Base-by-base conservation (phyloP, 2,888 invertebrate genomes). In the Homarus gammarus region DNA sequence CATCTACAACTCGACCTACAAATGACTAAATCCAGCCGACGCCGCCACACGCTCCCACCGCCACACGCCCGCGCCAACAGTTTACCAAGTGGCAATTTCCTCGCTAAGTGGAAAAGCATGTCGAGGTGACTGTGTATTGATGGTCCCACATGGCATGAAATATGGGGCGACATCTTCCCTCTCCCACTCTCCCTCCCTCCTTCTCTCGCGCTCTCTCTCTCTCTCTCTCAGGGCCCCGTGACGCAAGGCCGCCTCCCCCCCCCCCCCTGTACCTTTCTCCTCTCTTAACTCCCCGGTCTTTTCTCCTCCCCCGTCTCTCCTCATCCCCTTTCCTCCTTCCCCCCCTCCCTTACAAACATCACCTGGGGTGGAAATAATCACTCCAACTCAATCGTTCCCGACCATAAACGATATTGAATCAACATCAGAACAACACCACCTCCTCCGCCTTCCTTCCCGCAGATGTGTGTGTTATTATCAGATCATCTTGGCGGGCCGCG, bases 21-120 rank as follows among this genome's bases (percentile, higher is more conserved):
- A 83, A 83, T 83, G 82, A 83, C 82, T 83, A 70, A 70, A 83
- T 83, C 68, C 82, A 64, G 38, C 22, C 6, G 49, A n/a, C 77
- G 49, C 49, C 12, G 56, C 78, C 56, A 51, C 75, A 64, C 40
- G 31, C 0, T 8, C 64, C 70, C 40, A 27, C 64, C 64, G 38
- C 36, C 68, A 64, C 70, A 44, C n/a, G 36, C 12, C 22, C 64
- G 44, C 31, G 40, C 68, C 68, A 68, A 31, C 70, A 68, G 27
- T 44, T 44, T 70, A 83, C 31, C 82, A 64, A 64, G 68, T 68
- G 61, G 68, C 68, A 82, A 82, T 68, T 40, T 82, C 68, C 82
- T 27, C n/a, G 64, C 82, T 68, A 64, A 82, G 82, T 64, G 68
- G 82, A 81, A 33, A 61, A 36, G 61, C 61, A 56, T 81, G 81